A percentile compares a stretch with the other conserved stretches of the same genome.
Conservation (phyloP, 2,113 vertebrate genomes). For the Montifringilla adamsi region DNA sequence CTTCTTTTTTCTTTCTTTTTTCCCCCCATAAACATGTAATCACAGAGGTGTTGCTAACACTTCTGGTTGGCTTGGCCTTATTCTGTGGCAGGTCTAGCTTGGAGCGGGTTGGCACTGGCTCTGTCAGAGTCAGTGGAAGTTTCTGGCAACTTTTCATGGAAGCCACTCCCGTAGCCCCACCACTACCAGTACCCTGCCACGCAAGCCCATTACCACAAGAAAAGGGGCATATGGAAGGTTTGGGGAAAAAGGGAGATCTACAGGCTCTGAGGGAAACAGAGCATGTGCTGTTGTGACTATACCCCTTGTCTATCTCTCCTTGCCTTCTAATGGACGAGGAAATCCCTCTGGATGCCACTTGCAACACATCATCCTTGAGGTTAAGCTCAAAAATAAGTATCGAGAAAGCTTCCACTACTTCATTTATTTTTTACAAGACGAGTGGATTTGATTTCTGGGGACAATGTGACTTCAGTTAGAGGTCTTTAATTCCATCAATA, state of each 20-base stretch:
- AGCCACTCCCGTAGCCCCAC: not conserved
- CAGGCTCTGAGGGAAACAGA: not conserved
- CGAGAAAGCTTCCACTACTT: not conserved
- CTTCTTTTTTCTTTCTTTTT: not conserved
- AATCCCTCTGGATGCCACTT: not conserved
- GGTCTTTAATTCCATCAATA: not conserved
- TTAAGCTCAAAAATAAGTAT: not conserved
- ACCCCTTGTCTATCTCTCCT: not conserved
- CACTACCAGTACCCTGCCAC: not conserved
- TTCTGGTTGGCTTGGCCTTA: not conserved
- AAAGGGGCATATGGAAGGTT: not conserved
- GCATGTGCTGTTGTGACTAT: not conserved
- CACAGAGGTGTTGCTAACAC: not conserved
- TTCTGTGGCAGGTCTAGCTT: not conserved
- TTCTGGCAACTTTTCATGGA: not conserved
- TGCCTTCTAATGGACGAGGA: not conserved
- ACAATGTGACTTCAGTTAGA: not conserved
- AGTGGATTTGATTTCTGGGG: not conserved
- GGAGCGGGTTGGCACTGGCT: not conserved
- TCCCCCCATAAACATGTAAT: too few species aligned
- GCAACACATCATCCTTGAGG: not conserved
- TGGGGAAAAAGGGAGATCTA: not conserved
- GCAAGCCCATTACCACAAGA: not conserved
- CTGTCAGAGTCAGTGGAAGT: not conserved
- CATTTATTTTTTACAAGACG: not conserved